A percentile compares a stretch with the other conserved stretches of the same genome.
phyloP scores from a whole-genome alignment of 2,113 vertebrate genomes.

The Anarhynchus alexandrinus region DNA sequence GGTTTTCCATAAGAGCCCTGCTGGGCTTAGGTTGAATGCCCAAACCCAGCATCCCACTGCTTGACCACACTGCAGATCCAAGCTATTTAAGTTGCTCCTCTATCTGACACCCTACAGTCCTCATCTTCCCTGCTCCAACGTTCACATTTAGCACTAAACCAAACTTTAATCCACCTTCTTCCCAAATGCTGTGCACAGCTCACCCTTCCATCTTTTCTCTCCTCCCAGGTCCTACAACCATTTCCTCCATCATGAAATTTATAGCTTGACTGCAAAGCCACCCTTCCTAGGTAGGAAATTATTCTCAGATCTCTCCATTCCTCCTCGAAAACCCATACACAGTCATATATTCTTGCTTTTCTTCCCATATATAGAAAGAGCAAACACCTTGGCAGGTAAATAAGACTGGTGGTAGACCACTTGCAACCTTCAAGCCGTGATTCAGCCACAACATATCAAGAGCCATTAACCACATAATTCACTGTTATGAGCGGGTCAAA shows the following conservation, averaged over 20 bases:
- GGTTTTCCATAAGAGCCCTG: not conserved
- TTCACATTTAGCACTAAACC: not conserved
- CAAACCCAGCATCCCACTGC: not conserved
- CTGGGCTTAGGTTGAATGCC: not conserved
- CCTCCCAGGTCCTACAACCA: not conserved
- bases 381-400: not conserved
- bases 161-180: not conserved
- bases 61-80: not conserved
- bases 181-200: not conserved
- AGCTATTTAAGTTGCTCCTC: not conserved
- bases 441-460: not conserved
- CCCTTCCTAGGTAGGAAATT: not conserved
- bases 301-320: not conserved
- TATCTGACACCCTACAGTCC: accelerated
- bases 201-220: not conserved
- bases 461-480: not conserved
- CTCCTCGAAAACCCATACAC: not conserved
- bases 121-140: not conserved
- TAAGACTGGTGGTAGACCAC: not conserved
- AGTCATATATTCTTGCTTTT: not conserved
- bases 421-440: not conserved
- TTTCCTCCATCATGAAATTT: not conserved
- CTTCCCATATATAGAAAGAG: not conserved
- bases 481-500: not conserved
- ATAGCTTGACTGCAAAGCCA: not conserved